These are phyloP conservation scores for Amiota mariae DNA, from an alignment of 2,888 invertebrate genomes.

Conservation along the genomic window DNA sequence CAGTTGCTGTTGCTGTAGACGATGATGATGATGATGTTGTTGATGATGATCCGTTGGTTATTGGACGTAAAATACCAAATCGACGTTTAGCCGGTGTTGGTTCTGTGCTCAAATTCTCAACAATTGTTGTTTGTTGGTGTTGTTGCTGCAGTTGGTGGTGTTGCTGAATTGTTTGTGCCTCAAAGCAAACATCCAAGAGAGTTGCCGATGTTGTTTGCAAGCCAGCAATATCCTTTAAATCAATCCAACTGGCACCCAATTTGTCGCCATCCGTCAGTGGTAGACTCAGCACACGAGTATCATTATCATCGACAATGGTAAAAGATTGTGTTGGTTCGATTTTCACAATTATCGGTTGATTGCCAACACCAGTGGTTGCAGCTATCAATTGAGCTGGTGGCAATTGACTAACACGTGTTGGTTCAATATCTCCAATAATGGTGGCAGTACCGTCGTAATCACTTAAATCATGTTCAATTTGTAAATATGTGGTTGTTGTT, in stretches of 20 bases:
- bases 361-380: slow-evolving; percentile 28
- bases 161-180: slow-evolving; percentile 42
- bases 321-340: slow-evolving; percentile 72
- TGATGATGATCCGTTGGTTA: not conserved
- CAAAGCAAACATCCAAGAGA: slow-evolving; percentile 66
- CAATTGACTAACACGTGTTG: slow-evolving; percentile 46
- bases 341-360: slow-evolving; percentile 71
- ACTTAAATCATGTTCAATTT: slow-evolving; percentile 59
- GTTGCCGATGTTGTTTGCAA: slow-evolving; percentile 62
- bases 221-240: slow-evolving; percentile 71
- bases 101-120: not conserved
- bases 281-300: slow-evolving; percentile 69
- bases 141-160: slow-evolving; percentile 37
- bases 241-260: slow-evolving; percentile 72
- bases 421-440: slow-evolving; percentile 34
- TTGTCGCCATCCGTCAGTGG: slow-evolving; percentile 70
- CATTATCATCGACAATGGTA: slow-evolving; percentile 71
- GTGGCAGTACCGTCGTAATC: slow-evolving; percentile 51
- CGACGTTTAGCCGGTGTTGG: not conserved
- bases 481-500: slow-evolving; percentile 54
- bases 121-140: not conserved
- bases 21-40: too few species aligned
- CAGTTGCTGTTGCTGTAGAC: not conserved
- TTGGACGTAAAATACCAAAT: not conserved
- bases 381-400: slow-evolving; percentile 49